phyloP scores from a whole-genome alignment of 2,797 vertebrate species.

The Harpagifer antarcticus region DNA sequence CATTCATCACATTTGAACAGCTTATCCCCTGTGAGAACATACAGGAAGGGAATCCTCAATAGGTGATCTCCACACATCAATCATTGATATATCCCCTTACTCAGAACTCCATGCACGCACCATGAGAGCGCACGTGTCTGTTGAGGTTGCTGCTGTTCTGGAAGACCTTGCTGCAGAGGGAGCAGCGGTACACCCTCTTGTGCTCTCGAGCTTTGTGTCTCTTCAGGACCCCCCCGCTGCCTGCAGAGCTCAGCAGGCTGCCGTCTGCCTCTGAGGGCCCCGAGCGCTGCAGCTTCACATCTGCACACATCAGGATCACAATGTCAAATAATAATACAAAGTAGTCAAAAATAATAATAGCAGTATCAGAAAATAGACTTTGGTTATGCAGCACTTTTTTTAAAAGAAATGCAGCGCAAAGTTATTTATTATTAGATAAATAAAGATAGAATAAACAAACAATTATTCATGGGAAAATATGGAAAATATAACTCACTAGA shows the following conservation, averaged over 20 bases:
- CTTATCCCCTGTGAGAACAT: constrained; percentile 89
- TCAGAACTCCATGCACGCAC: constrained; percentile 79
- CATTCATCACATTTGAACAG: constrained; percentile 98
- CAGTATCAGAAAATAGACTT: too few species aligned
- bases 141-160: constrained; percentile 99
- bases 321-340: background rate
- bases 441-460: too few species aligned
- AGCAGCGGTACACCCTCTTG: constrained; percentile 94
- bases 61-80: background rate
- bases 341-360: too few species aligned
- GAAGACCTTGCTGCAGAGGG: constrained; percentile 95
- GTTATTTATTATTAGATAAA: too few species aligned
- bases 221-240: constrained; percentile 54
- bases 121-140: constrained; percentile 95
- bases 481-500: too few species aligned
- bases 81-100: too few species aligned
- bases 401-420: too few species aligned
- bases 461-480: too few species aligned
- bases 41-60: background rate
- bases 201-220: constrained; percentile 89
- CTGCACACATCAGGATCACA: constrained; percentile 44
- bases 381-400: too few species aligned
- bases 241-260: constrained; percentile 44
- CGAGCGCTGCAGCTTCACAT: constrained; percentile 52
- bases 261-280: constrained; percentile 55